Percentiles rank a stretch among this genome's conserved stretches.
Evolutionary conservation across 1,140 invertebrate species (phyloP).

Genomic region (Camponotus vicinus): DNA sequence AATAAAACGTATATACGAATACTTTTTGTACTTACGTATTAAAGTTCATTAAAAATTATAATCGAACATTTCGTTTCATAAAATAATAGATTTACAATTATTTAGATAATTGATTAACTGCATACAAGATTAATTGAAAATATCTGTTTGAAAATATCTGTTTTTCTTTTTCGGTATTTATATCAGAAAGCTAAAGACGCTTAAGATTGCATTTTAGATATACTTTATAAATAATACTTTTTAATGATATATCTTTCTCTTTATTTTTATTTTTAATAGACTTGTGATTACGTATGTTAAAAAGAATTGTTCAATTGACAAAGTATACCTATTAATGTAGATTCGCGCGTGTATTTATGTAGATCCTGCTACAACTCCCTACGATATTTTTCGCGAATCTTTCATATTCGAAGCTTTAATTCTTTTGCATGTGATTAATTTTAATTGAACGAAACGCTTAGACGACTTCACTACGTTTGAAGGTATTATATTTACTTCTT

Average conservation of each 20-base stretch:
- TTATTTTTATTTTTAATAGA: conserved; percentile 30
- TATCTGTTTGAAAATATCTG: background rate
- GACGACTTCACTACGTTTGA: conserved; percentile 21
- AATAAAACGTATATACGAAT: conserved; percentile 34
- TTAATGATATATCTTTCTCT: conserved; percentile 5
- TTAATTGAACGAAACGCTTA: conserved; percentile 52
- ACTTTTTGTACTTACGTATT: conserved; percentile 43
- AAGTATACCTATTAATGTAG: conserved; percentile 16
- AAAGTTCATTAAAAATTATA: conserved; percentile 31
- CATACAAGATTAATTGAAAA: conserved; percentile 13
- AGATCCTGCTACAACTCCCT: conserved; percentile 35
- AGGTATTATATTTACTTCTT: conserved; percentile 38
- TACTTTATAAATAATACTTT: conserved; percentile 34
- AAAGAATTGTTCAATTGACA: background rate
- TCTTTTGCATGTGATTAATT: conserved; percentile 34
- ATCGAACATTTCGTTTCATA: conserved; percentile 2
- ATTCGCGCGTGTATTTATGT: conserved; percentile 12
- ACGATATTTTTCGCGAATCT: background rate
- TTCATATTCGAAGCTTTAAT: conserved; percentile 36
- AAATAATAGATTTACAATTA: conserved; percentile 14
- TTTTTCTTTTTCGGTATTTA: background rate
- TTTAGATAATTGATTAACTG: conserved; percentile 16
- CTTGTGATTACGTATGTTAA: conserved; percentile 2
- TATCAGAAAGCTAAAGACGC: background rate
- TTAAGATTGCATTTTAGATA: background rate